Evolutionary conservation across 2,113 vertebrate species (phyloP).

Genomic region (Anthoscopus minutus): DNA sequence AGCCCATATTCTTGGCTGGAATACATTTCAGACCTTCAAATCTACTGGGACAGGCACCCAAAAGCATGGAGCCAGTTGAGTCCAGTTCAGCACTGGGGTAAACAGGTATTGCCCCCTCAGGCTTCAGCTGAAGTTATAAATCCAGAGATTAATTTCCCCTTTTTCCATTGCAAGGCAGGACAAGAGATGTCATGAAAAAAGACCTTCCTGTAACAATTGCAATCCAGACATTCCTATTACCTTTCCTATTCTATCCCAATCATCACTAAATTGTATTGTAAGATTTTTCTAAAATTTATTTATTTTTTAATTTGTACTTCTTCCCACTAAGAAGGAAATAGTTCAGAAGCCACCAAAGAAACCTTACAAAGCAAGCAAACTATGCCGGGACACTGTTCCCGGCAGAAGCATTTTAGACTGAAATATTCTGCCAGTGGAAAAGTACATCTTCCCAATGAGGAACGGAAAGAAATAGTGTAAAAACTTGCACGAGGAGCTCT

Average conservation of each 20-base stretch:
- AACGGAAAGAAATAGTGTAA: not conserved
- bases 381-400: not conserved
- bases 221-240: not conserved
- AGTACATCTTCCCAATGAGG: not conserved
- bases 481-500: not conserved
- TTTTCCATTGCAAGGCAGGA: not conserved
- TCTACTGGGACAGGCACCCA: not conserved
- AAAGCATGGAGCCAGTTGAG: accelerated
- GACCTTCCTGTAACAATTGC: not conserved
- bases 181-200: not conserved
- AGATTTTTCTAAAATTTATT: not conserved
- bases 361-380: not conserved
- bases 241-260: not conserved
- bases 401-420: not conserved
- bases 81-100: not conserved
- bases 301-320: not conserved
- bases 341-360: not conserved
- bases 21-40: not conserved
- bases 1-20: not conserved
- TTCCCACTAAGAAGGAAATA: not conserved
- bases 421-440: not conserved
- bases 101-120: not conserved
- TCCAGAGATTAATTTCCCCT: not conserved
- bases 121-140: not conserved
- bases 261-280: not conserved